A percentile compares a stretch with the other conserved stretches of the same genome.
Evolutionary conservation across 2,888 invertebrate genomes (phyloP).

Genomic region (Cephus nigrinus): DNA sequence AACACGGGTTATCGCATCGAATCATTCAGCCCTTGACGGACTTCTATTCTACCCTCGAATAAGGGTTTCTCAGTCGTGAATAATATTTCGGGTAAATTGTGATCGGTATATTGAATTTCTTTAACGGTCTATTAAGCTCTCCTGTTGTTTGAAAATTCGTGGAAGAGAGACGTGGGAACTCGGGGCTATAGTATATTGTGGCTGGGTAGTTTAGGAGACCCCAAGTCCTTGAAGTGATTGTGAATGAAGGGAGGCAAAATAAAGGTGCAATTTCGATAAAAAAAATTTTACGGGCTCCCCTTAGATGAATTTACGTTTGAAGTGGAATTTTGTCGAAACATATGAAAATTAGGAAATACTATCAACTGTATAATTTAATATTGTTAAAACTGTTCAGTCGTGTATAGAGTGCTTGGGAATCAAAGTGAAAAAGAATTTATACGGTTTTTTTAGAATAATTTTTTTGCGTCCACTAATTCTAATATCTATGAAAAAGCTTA

Average conservation of each 20-base stretch:
- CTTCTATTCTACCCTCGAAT: neutral
- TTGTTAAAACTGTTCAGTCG: neutral
- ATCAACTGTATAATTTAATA: neutral
- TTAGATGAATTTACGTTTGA: neutral
- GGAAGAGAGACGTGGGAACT: neutral
- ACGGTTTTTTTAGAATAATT: neutral
- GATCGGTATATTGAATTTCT: slow-evolving; percentile 2
- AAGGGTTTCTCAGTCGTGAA: neutral
- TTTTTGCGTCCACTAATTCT: too few relatives aligned
- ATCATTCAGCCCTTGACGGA: neutral
- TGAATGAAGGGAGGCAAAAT: neutral
- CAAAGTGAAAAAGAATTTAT: neutral
- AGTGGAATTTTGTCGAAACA: neutral
- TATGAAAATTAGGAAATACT: neutral
- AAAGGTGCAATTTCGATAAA: neutral
- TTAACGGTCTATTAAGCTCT: slow-evolving; percentile 1
- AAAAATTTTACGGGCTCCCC: neutral
- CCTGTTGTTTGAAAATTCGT: neutral
- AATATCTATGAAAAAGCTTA: too few relatives aligned
- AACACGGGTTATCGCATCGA: neutral
- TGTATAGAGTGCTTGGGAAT: neutral
- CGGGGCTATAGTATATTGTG: neutral
- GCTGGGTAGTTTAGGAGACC: neutral
- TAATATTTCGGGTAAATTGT: neutral
- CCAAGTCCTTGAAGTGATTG: neutral